These are phyloP conservation scores for Tretioscincus oriximinensis DNA, from an alignment of 2,113 vertebrate species.

Conservation along the genomic window DNA sequence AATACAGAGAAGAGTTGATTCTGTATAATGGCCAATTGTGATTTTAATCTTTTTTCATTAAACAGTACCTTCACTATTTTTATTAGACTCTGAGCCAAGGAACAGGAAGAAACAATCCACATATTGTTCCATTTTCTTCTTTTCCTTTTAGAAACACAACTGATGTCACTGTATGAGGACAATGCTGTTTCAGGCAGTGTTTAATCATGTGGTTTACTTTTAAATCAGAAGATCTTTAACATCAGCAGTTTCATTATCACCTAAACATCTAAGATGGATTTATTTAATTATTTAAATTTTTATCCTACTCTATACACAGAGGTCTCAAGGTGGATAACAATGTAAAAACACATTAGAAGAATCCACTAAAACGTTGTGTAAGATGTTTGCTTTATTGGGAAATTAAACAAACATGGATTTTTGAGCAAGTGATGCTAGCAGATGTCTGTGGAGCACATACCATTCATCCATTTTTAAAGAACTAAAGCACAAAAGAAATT, in stretches of 20 bases:
- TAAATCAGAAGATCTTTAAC: background rate
- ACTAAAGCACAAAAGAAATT: background rate
- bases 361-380: background rate
- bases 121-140: background rate
- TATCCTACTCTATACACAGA: no score
- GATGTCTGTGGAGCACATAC: background rate
- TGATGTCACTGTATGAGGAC: background rate
- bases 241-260: slow-evolving; percentile 24
- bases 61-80: background rate
- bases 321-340: no score
- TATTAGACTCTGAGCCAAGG: background rate
- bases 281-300: no score
- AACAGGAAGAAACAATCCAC: background rate
- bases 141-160: background rate
- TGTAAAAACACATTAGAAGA: no score
- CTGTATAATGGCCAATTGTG: background rate
- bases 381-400: background rate
- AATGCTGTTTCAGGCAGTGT: background rate
- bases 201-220: background rate
- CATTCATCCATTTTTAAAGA: no score
- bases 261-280: background rate
- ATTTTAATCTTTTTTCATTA: background rate
- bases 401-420: background rate
- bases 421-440: background rate
- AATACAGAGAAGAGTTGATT: background rate